Base-by-base conservation (phyloP, 2,113 vertebrate genomes). In the Phylloscopus whistleri region DNA sequence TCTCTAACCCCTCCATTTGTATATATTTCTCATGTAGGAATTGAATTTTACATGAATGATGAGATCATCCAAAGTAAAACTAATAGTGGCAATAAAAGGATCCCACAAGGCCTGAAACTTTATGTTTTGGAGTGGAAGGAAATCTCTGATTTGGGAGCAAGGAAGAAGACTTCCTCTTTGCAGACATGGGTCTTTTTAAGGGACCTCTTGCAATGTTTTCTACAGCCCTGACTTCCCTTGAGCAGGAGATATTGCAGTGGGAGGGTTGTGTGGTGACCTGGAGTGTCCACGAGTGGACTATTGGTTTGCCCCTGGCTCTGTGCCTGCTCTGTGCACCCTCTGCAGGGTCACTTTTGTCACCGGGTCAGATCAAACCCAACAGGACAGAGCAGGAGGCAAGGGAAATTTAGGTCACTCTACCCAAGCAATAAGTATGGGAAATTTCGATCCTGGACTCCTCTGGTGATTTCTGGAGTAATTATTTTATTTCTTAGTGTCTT, bases 311-410 rank as follows among this genome's bases (percentile, higher is more conserved):
- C 30, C 53, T 70, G 44, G 23, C 56, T 62, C 52, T 44, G 13
- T 39, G n/a, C 22, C 24, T 68, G 24, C 39, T 70, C n/a, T 37
- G 0, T 2, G 3, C 13, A 26, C 14, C 16, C n/a, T 52, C 26
- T 0, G 1, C 0, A 0, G 5, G 17, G 6, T 27, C 10, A 20
- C 0, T 0, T 66, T 64, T 53, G 7, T 53, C 3, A 6, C 41
- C 1, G 1, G 1, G 7, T 83, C n/a, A 21, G 21, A 56, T 52
- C 41, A 60, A 87, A 56, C 7, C 13, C 1, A 3, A 18, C 7
- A 51, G 31, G n/a, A 28, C 13, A 53, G 13, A 72, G 35, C 7
- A 73, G 44, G 23, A 88, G 13, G 11, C 21, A 73, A 68, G 23
- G 16, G 85, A 83, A 90, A 48, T 23, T 70, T 56, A 17, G 3